A percentile compares a stretch with the other conserved stretches of the same genome.
phyloP scores from a whole-genome alignment of 2,888 invertebrate genomes.

The Dryocosmus kuriphilus region DNA sequence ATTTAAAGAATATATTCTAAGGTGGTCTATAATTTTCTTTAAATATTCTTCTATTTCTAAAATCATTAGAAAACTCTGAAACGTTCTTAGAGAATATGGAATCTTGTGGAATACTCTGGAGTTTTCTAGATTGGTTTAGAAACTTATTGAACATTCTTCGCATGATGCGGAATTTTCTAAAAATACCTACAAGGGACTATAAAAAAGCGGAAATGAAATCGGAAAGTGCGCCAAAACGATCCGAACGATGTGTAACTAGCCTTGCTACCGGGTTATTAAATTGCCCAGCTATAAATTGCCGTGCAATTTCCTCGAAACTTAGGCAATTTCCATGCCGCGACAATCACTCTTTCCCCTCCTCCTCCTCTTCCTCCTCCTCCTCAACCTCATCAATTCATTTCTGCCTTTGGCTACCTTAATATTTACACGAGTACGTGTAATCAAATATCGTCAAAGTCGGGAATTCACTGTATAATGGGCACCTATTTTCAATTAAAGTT shows the following conservation, averaged over 20 bases:
- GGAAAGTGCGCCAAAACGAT: slow-evolving; percentile 48
- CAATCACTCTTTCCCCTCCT: slow-evolving; percentile 40
- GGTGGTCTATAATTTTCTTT: no score
- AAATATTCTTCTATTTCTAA: no score
- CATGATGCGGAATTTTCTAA: no score
- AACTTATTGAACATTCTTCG: no score
- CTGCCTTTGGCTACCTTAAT: background rate
- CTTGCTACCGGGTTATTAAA: slow-evolving; percentile 60
- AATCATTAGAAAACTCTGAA: no score
- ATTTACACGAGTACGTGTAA: background rate
- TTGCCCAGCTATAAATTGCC: slow-evolving; percentile 71
- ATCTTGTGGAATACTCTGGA: no score
- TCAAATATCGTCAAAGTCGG: background rate
- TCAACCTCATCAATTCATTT: slow-evolving; percentile 3
- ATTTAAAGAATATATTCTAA: no score
- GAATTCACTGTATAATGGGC: background rate
- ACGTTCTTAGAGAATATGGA: no score
- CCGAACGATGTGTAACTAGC: slow-evolving; percentile 48
- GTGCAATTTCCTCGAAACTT: slow-evolving; percentile 72
- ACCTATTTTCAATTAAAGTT: background rate
- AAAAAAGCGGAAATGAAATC: slow-evolving; percentile 48
- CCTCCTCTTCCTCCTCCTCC: background rate
- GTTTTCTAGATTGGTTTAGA: no score
- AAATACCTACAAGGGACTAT: background rate
- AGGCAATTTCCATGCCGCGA: slow-evolving; percentile 70